A percentile compares a stretch with the other conserved stretches of the same genome.
phyloP scores from a whole-genome alignment of 2,888 invertebrate species.

The Stenoptilia bipunctidactyla region DNA sequence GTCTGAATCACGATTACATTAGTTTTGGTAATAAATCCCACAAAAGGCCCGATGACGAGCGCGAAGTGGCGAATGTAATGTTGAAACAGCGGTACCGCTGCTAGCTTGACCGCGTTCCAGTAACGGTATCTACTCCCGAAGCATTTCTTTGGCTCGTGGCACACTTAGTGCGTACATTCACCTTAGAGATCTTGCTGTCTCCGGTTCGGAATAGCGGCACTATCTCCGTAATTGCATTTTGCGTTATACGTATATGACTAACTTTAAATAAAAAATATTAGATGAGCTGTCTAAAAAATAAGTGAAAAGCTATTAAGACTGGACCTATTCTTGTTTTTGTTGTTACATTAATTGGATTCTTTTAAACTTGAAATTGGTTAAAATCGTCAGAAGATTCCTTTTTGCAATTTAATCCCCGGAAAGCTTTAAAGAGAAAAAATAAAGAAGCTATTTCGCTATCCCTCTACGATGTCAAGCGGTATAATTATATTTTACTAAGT shows the following conservation, averaged over 20 bases:
- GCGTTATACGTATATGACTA: no score
- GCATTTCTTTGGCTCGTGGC: slow-evolving; percentile 65
- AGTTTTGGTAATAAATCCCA: no score
- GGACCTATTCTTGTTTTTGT: no score
- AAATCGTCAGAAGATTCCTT: slow-evolving; percentile 1
- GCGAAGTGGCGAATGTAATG: slow-evolving; percentile 29
- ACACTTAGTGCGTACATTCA: slow-evolving; percentile 69
- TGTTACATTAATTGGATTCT: not conserved
- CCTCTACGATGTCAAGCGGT: slow-evolving; percentile 44
- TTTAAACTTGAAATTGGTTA: not conserved
- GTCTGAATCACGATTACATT: no score
- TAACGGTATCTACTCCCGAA: slow-evolving; percentile 65
- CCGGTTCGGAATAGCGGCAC: slow-evolving; percentile 13
- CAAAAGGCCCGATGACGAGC: slow-evolving; percentile 29
- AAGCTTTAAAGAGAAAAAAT: slow-evolving; percentile 33
- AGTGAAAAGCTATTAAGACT: no score
- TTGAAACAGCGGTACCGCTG: slow-evolving; percentile 35
- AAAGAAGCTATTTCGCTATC: slow-evolving; percentile 49
- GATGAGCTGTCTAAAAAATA: no score
- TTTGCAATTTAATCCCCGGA: slow-evolving; percentile 14
- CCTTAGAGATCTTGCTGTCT: slow-evolving; percentile 56
- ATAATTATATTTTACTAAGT: slow-evolving; percentile 50
- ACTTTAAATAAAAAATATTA: no score
- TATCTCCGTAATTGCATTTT: slow-evolving; percentile 2
- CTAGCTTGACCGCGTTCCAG: slow-evolving; percentile 66